These are phyloP conservation scores for Trogon surrucura DNA, from an alignment of 2,113 vertebrate genomes.

Conservation along the genomic window DNA sequence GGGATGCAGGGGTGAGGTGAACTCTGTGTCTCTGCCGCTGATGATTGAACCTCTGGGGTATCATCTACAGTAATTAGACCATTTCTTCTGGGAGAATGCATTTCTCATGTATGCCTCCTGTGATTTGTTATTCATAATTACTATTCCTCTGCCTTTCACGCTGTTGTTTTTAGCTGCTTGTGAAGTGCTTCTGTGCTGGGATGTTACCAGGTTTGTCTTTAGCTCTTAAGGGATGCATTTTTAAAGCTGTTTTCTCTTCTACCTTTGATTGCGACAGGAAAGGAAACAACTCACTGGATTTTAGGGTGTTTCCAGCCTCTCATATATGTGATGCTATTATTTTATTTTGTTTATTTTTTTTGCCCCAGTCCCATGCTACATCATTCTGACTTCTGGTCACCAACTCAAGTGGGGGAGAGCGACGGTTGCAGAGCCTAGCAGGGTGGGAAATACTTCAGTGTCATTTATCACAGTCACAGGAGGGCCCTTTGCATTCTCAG, in stretches of 20 bases:
- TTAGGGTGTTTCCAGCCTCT: neutral
- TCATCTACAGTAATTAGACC: neutral
- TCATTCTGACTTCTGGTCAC: slow-evolving; percentile 10
- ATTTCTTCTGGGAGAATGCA: neutral
- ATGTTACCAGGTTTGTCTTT: neutral
- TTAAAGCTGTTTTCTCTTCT: slow-evolving; percentile 48
- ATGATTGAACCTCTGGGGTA: neutral
- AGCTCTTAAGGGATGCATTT: slow-evolving; percentile 31
- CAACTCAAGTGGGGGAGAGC: neutral
- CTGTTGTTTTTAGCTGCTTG: slow-evolving; percentile 12
- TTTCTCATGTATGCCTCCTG: neutral
- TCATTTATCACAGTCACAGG: neutral
- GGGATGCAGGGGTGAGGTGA: neutral
- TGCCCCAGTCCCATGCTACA: neutral
- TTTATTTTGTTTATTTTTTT: neutral
- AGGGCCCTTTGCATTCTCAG: neutral
- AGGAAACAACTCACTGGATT: slow-evolving; percentile 8
- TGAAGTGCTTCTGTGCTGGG: neutral
- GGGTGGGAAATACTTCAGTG: neutral
- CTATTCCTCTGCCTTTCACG: neutral
- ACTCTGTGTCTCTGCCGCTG: neutral
- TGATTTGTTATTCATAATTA: neutral
- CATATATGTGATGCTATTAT: neutral
- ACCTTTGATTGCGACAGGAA: slow-evolving; percentile 43
- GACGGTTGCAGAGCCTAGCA: neutral